These are phyloP conservation scores for Halictus rubicundus DNA, from an alignment of 1,140 invertebrate genomes.

Conservation along the genomic window DNA sequence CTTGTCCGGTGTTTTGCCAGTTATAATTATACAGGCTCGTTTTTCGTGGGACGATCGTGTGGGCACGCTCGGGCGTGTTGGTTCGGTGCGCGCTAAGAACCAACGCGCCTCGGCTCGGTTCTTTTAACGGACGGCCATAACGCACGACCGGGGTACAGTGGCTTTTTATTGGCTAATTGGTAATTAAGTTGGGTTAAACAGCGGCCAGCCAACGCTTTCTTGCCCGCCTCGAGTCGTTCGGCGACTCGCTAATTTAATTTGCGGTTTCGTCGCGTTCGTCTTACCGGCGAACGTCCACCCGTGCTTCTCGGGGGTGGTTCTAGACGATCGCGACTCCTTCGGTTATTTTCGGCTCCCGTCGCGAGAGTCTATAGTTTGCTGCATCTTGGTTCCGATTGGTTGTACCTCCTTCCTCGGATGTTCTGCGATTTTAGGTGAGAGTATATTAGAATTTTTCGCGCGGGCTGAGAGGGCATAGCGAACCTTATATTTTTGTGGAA, in stretches of 20 bases:
- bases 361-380: neutral
- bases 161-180: constrained; percentile 78
- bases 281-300: constrained; percentile 21
- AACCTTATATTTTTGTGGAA: too few relatives aligned
- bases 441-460: too few relatives aligned
- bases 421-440: too few relatives aligned
- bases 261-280: constrained; percentile 76
- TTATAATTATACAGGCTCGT: constrained; percentile 76
- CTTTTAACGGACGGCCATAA: constrained; percentile 65
- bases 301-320: neutral
- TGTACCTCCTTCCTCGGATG: too few relatives aligned
- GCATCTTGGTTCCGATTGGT: too few relatives aligned
- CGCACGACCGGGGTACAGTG: constrained; percentile 62
- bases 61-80: constrained; percentile 38
- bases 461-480: too few relatives aligned
- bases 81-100: constrained; percentile 26
- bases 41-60: constrained; percentile 68
- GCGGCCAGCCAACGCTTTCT: constrained; percentile 74
- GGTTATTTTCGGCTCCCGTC: too few relatives aligned
- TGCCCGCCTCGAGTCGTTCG: constrained; percentile 68
- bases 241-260: constrained; percentile 77
- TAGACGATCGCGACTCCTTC: too few relatives aligned
- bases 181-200: constrained; percentile 77
- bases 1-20: constrained; percentile 70
- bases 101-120: constrained; percentile 15